phyloP scores from a whole-genome alignment of 2,113 vertebrate genomes.

The Psophia crepitans region DNA sequence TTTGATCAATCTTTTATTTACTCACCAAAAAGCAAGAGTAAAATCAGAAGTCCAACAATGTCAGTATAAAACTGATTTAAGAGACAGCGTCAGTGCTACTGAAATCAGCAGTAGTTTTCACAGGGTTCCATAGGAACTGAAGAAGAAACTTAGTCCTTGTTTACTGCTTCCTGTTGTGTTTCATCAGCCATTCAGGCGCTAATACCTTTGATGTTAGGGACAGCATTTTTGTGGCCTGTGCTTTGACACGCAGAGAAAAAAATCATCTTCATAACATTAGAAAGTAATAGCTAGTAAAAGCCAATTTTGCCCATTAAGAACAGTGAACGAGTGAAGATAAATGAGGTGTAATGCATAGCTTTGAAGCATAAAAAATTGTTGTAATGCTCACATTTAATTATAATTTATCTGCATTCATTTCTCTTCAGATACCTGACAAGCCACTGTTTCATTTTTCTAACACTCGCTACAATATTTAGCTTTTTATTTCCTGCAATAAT shows the following conservation, averaged over 20 bases:
- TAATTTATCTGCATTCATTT: slow-evolving; percentile 33
- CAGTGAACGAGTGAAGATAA: background rate
- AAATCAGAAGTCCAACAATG: background rate
- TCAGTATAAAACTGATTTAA: background rate
- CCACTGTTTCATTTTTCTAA: background rate
- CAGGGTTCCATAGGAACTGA: fast-evolving
- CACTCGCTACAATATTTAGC: background rate
- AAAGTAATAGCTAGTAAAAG: background rate
- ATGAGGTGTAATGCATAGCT: background rate
- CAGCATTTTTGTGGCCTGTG: background rate
- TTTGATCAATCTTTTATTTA: background rate
- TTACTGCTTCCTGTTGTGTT: background rate
- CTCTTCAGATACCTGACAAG: slow-evolving; percentile 19
- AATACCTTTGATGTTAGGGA: background rate
- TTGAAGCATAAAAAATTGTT: slow-evolving; percentile 24
- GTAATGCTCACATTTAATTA: slow-evolving; percentile 31
- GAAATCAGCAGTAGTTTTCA: background rate
- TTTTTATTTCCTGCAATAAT: slow-evolving; percentile 50
- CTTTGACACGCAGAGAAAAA: background rate
- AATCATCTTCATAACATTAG: background rate
- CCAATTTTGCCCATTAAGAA: slow-evolving; percentile 4
- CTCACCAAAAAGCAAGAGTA: background rate
- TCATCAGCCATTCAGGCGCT: background rate
- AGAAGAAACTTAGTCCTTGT: background rate
- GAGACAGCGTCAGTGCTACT: background rate